Conservation (phyloP, 2,113 vertebrate species). For the Gyps fulvus region DNA sequence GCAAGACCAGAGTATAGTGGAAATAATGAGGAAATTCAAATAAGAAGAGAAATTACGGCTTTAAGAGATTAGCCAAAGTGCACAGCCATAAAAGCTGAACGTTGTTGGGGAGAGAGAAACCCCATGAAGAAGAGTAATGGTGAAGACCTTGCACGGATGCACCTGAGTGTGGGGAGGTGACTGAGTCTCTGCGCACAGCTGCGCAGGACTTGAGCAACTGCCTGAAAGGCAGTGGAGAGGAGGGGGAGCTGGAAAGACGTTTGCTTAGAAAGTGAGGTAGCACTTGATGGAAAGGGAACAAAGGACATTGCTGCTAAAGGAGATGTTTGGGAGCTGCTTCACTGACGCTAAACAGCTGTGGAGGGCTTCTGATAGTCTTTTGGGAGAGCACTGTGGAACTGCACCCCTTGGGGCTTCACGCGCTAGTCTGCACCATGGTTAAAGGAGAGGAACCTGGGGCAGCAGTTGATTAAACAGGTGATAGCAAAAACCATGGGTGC, state of each 20-base stretch:
- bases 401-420: background rate
- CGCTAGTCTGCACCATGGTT: background rate
- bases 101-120: accelerated
- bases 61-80: background rate
- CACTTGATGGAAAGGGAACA: background rate
- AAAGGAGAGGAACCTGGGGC: background rate
- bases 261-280: background rate
- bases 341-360: background rate
- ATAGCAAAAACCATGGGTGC: background rate
- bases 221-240: background rate
- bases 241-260: background rate
- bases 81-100: background rate
- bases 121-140: background rate
- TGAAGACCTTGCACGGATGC: background rate
- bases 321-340: background rate
- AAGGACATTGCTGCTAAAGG: background rate
- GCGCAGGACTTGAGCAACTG: accelerated
- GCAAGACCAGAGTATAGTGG: background rate
- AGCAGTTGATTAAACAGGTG: background rate
- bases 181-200: accelerated
- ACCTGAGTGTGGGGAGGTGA: background rate
- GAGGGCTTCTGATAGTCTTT: background rate
- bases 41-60: background rate
- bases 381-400: background rate
- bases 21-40: background rate